Conservation (phyloP, 2,888 invertebrate species). For the Leucozona laternaria region DNA sequence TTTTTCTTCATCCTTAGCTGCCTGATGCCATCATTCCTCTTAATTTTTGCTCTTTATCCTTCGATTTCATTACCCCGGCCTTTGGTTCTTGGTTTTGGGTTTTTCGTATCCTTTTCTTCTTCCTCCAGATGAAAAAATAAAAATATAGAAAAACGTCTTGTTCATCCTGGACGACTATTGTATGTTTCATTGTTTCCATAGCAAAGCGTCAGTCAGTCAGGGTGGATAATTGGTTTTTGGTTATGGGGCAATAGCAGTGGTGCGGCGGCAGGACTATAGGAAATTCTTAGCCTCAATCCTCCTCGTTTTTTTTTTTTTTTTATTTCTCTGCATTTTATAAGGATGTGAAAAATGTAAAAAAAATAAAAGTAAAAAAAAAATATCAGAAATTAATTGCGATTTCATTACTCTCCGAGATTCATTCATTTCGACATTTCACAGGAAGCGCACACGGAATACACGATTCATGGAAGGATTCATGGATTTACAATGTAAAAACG, state of each 20-base stretch:
- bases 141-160: constrained; percentile 52
- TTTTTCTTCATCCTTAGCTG: not conserved
- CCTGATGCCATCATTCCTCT: constrained; percentile 58
- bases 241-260: constrained; percentile 9
- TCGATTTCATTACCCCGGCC: constrained; percentile 75
- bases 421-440: constrained; percentile 74
- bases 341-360: constrained; percentile 74
- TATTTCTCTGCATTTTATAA: constrained; percentile 53
- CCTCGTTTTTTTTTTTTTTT: not conserved
- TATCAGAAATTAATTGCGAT: constrained; percentile 83
- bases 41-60: constrained; percentile 72
- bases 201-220: constrained; percentile 74
- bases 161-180: constrained; percentile 67
- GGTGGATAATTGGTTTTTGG: constrained; percentile 75
- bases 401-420: constrained; percentile 81
- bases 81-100: constrained; percentile 54
- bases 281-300: constrained; percentile 44
- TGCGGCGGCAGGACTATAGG: constrained; percentile 48
- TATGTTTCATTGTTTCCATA: constrained; percentile 74
- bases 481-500: constrained; percentile 58
- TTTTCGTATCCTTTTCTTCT: constrained; percentile 41
- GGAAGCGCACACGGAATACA: constrained; percentile 69
- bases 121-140: constrained; percentile 2
- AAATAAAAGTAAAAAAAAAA: constrained; percentile 69
- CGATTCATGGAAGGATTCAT: constrained; percentile 61